Conservation (phyloP, 2,888 invertebrate genomes). For the Cryptocheilus praepositus region DNA sequence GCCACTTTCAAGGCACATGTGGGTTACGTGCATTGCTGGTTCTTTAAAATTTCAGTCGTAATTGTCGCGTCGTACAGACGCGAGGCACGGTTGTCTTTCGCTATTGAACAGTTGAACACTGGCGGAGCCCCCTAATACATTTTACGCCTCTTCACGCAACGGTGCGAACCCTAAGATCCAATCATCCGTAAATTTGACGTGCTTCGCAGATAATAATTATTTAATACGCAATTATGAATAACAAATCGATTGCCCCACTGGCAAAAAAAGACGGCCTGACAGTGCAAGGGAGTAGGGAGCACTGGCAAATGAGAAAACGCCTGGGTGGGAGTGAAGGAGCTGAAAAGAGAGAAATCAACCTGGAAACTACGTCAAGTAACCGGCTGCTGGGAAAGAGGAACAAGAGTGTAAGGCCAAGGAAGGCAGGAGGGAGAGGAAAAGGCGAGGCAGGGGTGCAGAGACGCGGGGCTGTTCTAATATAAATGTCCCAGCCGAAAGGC, state of each 20-base stretch:
- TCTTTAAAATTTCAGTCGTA: no score
- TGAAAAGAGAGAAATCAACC: constrained; percentile 22
- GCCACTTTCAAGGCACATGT: no score
- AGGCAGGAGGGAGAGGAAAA: constrained; percentile 47
- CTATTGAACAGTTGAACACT: no score
- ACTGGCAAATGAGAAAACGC: constrained; percentile 16
- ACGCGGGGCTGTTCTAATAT: constrained; percentile 69
- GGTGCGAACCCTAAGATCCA: constrained; percentile 10
- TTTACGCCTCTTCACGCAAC: constrained; percentile 16
- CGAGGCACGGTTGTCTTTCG: no score
- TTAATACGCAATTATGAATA: constrained; percentile 68
- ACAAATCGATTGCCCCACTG: constrained; percentile 54
- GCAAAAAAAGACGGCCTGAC: not conserved
- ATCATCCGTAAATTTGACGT: constrained; percentile 52
- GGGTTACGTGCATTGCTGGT: no score
- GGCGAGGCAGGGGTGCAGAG: constrained; percentile 39
- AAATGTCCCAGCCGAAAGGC: constrained; percentile 72
- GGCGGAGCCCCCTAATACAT: no score
- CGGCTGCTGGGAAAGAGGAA: constrained; percentile 45
- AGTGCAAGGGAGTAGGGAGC: constrained; percentile 15
- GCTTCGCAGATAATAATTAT: constrained; percentile 58
- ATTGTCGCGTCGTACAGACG: no score
- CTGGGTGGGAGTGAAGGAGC: constrained; percentile 34
- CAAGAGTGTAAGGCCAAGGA: constrained; percentile 41
- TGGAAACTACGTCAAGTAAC: constrained; percentile 43